Evolutionary conservation across 1,140 invertebrate genomes (phyloP).

Genomic region (Ips nitidus): DNA sequence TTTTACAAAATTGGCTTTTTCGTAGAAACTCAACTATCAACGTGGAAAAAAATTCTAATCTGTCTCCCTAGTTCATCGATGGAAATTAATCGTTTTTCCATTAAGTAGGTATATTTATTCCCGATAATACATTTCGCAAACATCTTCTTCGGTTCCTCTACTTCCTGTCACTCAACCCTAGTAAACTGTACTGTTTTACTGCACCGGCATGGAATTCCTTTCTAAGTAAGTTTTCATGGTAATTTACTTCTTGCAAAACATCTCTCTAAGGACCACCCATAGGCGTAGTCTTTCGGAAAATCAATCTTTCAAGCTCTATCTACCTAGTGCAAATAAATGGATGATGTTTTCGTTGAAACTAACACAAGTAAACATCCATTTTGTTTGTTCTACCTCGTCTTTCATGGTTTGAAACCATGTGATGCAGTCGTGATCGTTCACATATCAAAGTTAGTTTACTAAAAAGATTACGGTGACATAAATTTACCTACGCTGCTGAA

Average conservation of each 20-base stretch:
- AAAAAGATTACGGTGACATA: too few species aligned
- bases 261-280: background rate
- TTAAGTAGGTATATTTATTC: constrained; percentile 9
- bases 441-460: too few species aligned
- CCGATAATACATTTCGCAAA: constrained; percentile 9
- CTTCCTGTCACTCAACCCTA: constrained; percentile 4
- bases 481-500: constrained; percentile 14
- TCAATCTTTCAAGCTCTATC: too few species aligned
- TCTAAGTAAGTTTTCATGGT: constrained; percentile 20
- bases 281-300: background rate
- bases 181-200: constrained; percentile 17
- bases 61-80: background rate
- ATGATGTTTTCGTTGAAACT: too few species aligned
- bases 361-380: too few species aligned
- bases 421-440: too few species aligned
- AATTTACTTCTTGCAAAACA: constrained; percentile 18
- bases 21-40: background rate
- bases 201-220: constrained; percentile 4
- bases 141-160: background rate
- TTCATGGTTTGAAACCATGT: too few species aligned
- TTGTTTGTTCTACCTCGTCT: too few species aligned
- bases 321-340: too few species aligned
- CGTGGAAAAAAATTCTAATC: background rate
- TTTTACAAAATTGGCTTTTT: constrained; percentile 1
- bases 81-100: constrained; percentile 1